Base-by-base conservation (phyloP, 2,797 vertebrate genomes). In the Scarus forsteni region DNA sequence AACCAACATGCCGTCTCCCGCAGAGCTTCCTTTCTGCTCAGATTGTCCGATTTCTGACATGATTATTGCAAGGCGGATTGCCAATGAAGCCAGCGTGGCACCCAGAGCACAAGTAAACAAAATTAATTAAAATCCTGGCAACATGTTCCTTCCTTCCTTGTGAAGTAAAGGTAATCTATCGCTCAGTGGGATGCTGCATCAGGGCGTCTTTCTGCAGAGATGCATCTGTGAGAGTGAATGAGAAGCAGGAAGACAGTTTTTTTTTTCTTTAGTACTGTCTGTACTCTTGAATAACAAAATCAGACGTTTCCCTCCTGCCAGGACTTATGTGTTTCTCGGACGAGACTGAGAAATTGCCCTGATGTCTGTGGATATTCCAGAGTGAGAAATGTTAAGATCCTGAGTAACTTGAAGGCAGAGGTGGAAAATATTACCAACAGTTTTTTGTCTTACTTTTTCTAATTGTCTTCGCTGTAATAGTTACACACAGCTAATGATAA, bases 101-200 rank as follows among this genome's bases (percentile, higher is more conserved):
- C 48, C 55, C 74, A 12, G 45, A 64, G 59, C 43, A 50, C 64
- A 71, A 83, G 60, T 76, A 71, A 75, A 83, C 2, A 0, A 79
- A 74, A 78, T 76, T 62, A 80, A 88, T 86, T 83, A 75, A 78
- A 89, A 75, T 72, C 60, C 57, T 77, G 81, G 80, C 71, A 77
- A 62, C 42, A 46, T 45, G 49, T 70, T 70, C 7, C 43, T 59
- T 69, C 44, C 66, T 73, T 77, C 51, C 46, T 65, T 58, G 53
- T 70, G 73, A 75, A 70, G 69, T 66, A 66, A 62, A 69, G 19
- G 14, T 78, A 78, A 84, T 83, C 68, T 55, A 53, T 67, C 14
- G 34, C 80, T 68, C 71, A 60, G 78, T 61, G 49, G 68, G 79
- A 77, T 35, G 36, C 55, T 44, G 60, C 38, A 0, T 40, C 27